Evolutionary conservation across 1,140 invertebrate genomes (phyloP).

Genomic region (Calosoma granatense): DNA sequence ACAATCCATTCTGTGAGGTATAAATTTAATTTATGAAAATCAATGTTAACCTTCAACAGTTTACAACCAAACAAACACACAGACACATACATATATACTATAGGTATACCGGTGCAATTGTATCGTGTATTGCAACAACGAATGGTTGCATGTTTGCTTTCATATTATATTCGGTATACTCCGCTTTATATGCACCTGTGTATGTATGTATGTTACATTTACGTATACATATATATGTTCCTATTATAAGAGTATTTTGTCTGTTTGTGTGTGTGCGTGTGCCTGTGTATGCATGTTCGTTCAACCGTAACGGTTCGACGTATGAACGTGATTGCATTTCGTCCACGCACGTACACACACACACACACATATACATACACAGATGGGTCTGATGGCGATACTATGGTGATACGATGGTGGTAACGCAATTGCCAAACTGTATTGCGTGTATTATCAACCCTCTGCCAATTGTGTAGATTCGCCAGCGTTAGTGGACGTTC

Average conservation of each 20-base stretch:
- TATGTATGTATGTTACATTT: background rate
- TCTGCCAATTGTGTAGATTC: background rate
- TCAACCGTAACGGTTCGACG: background rate
- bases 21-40: background rate
- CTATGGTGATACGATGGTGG: background rate
- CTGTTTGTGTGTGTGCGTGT: no score
- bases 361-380: background rate
- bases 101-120: no score
- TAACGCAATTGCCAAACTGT: background rate
- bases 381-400: no score
- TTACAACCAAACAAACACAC: background rate
- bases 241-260: no score
- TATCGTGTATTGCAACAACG: no score
- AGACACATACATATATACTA: background rate
- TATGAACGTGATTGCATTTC: background rate
- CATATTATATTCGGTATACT: no score
- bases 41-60: background rate
- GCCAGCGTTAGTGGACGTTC: background rate
- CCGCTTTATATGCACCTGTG: background rate
- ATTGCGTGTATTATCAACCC: background rate
- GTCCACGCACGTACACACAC: background rate
- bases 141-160: no score
- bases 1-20: background rate
- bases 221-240: background rate
- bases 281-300: background rate